These are phyloP conservation scores for Arrhamphus sclerolepis DNA, from an alignment of 2,797 vertebrate species.

Conservation along the genomic window DNA sequence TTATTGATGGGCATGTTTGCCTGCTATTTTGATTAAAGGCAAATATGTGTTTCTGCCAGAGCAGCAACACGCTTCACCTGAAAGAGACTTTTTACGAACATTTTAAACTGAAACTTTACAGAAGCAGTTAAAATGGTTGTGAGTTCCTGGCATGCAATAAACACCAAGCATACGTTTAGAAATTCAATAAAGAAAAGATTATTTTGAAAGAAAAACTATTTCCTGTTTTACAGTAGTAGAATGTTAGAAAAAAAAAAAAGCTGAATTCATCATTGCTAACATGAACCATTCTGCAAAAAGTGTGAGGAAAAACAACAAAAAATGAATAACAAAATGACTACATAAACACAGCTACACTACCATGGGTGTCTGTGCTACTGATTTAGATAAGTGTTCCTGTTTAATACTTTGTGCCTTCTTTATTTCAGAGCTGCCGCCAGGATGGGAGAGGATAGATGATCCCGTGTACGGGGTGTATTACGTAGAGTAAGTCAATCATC, in stretches of 20 bases:
- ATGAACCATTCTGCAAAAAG: too few relatives aligned
- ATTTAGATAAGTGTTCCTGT: slow-evolving; percentile 1
- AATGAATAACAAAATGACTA: not conserved
- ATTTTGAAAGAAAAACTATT: not conserved
- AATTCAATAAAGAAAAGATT: not conserved
- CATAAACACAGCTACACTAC: not conserved
- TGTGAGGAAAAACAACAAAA: not conserved
- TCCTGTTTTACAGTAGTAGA: not conserved
- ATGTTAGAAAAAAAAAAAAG: too few relatives aligned
- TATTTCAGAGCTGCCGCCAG: slow-evolving; percentile 93
- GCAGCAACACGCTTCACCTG: not conserved
- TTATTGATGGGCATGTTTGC: not conserved
- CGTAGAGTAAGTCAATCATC: slow-evolving; percentile 92
- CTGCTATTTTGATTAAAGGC: not conserved
- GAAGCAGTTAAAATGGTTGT: not conserved
- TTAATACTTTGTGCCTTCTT: slow-evolving; percentile 43
- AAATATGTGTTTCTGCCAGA: too few relatives aligned
- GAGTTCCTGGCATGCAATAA: not conserved
- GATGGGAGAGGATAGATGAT: slow-evolving; percentile 99
- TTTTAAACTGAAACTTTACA: slow-evolving; percentile 12
- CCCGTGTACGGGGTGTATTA: slow-evolving; percentile 98
- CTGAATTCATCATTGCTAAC: too few relatives aligned
- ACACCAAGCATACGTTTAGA: not conserved
- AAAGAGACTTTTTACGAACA: not conserved
- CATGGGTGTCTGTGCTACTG: slow-evolving; percentile 1